Evolutionary conservation across 1,140 invertebrate species (phyloP).

Genomic region (Sipha flava): DNA sequence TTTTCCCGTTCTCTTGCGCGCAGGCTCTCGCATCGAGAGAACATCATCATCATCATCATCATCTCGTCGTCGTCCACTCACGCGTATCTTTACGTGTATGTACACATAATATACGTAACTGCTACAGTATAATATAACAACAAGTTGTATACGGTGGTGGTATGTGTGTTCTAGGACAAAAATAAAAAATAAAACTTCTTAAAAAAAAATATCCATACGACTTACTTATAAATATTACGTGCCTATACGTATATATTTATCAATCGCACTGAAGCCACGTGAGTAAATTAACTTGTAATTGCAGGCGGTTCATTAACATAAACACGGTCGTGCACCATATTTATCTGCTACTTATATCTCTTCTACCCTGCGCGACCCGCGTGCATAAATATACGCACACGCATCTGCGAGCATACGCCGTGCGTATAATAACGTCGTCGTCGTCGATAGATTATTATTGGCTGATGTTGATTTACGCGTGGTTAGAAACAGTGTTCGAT

Average conservation of each 20-base stretch:
- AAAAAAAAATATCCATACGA: background rate
- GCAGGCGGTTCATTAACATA: conserved; percentile 27
- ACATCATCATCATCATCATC: no score
- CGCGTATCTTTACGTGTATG: no score
- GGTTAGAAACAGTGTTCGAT: no score
- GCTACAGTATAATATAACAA: no score
- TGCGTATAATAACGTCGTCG: background rate
- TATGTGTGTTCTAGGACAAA: no score
- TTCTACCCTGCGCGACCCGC: background rate
- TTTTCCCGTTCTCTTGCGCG: no score
- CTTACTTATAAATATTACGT: background rate
- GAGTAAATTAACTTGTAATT: conserved; percentile 33
- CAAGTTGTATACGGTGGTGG: no score
- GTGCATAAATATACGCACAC: background rate
- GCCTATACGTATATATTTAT: conserved; percentile 21
- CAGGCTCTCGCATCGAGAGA: no score
- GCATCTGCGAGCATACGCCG: background rate
- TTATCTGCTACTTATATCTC: conserved; percentile 23
- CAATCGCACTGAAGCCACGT: conserved; percentile 8
- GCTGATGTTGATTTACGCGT: background rate
- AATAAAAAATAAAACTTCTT: background rate
- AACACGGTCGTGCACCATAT: conserved; percentile 29
- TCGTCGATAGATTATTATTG: conserved; percentile 23
- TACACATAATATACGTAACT: no score
- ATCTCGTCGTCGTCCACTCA: background rate